Base-by-base conservation (phyloP, 2,888 invertebrate genomes). In the Chaetoderma sp. region DNA sequence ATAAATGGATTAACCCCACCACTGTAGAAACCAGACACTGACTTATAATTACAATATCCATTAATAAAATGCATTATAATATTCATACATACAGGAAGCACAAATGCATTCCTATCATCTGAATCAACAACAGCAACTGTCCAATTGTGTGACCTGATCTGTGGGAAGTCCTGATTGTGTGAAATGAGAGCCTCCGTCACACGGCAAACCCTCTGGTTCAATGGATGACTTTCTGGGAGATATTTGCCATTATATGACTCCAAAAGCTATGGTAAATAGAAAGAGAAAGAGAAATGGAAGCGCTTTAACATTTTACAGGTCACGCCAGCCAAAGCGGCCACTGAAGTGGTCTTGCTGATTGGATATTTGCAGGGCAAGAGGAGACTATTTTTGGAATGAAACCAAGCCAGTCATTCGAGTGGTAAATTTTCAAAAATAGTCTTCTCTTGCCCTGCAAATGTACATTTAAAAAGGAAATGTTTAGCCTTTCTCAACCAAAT, bases 21-120 rank as follows among this genome's bases (percentile, higher is more conserved):
- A n/a, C n/a, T n/a, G n/a, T n/a, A n/a, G n/a, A n/a, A n/a, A n/a
- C n/a, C n/a, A 47, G n/a, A 21, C 21, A 55, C 32, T 18, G 21
- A 36, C 5, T 2, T 39, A 10, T 13, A 25, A 4, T 23, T n/a
- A n/a, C 28, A 49, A 27, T n/a, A n/a, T n/a, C n/a, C n/a, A n/a
- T n/a, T n/a, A n/a, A n/a, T n/a, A n/a, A n/a, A n/a, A n/a, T n/a
- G n/a, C n/a, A n/a, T n/a, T n/a, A n/a, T n/a, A n/a, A n/a, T n/a
- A 5, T 4, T 30, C 32, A 6, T 23, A 77, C 86, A 82, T 79
- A 89, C 88, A 18, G 90, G 89, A 60, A 90, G 77, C 47, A 90
- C 89, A 80, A 88, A 89, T 0, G 90, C 90, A 83, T 90, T 90
- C 61, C 83, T 83, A 2, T 79, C 68, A 3, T 81, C 77, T 60